Evolutionary conservation across 2,888 invertebrate species (phyloP), one percentile per base, ranked within the genome.

Genomic region (Gonocerus acuteangulatus): DNA sequence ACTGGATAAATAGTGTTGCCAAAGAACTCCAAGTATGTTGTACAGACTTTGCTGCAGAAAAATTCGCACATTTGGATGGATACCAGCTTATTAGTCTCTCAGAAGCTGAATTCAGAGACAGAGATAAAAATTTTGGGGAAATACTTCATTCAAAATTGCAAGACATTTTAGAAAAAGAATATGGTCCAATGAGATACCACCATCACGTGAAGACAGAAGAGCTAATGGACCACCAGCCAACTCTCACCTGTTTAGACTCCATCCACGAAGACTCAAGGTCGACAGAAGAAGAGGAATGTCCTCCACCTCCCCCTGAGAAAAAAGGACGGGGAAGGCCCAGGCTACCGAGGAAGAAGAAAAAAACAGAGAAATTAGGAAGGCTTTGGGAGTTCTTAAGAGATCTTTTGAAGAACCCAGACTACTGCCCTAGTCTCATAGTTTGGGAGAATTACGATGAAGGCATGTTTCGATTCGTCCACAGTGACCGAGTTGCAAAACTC

Each of bases 331-430:
- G 70, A 6, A 60, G 70, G 36, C 70, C 70, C 2, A 65, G 66
- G 16, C 66, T 67, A 16, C 66, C 67, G 2, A 65, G 68, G 22
- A 67, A 61, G 16, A 68, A 69, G 63, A 65, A 67, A 23, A 61
- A 61, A 27, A 64, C 60, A 61, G 67, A 67, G 48, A 68, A 75
- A 64, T 72, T 73, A 51, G 76, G 77, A 23, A 71, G 76, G 66
- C 71, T 93, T 39, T 92, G 92, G 80, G 91, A 93, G 74, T 93
- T 93, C 74, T 83, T 93, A 68, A 79, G 89, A 67, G 87, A 91
- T 72, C 79, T 93, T 27, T 76, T 94, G 60, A 79, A 84, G 64
- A 84, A 89, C 72, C 81, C 83, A 2, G 77, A 82, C 63, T 86
- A 85, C 67, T 89, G 89, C 71, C 91, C 91, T 0, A 82, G 83